Evolutionary conservation across 2,888 invertebrate species (phyloP), one percentile per base, ranked within the genome.

Genomic region (Andrena minutula): DNA sequence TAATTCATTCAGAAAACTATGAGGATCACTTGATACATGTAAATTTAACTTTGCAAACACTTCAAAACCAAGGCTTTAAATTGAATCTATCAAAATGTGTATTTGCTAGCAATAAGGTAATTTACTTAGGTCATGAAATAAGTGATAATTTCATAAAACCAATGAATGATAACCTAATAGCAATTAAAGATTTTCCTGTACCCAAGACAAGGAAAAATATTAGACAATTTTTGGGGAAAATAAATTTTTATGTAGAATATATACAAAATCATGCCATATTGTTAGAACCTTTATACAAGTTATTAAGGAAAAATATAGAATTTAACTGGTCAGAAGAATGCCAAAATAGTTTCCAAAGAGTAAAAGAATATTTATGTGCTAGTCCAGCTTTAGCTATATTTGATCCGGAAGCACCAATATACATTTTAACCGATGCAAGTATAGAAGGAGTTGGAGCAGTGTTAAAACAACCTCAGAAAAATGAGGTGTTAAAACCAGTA

Each of bases 231-330:
- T 10, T 56, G 53, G 53, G 23, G 8, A 23, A 56, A 56, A 23
- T 20, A 56, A 56, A 56, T 56, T 53, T 53, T 6, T 53, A 53
- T 53, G n/a, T 53, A 20, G n/a, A 53, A 20, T 53, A n/a, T 53
- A 53, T 53, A n/a, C 53, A 16, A 16, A 53, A 53, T 16, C 53
- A 53, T 20, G n/a, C 20, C n/a, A 20, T 53, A n/a, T 53, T 53
- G n/a, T 20, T 53, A 53, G 53, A 53, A 7, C 53, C 53, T n/a
- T 53, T 53, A 20, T 7, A 20, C 16, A 53, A 53, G 4, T 53
- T 53, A 20, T 53, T 53, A 20, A 53, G 53, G 53, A 53, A 53
- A 20, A 53, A 53, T 53, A 20, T 53, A 20, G 16, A n/a, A 7
- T 53, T 53, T 20, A 7, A n/a, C 20, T 53, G 53, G 53, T 53